Evolutionary conservation across 2,888 invertebrate genomes (phyloP).

Genomic region (Alsophila aescularia): DNA sequence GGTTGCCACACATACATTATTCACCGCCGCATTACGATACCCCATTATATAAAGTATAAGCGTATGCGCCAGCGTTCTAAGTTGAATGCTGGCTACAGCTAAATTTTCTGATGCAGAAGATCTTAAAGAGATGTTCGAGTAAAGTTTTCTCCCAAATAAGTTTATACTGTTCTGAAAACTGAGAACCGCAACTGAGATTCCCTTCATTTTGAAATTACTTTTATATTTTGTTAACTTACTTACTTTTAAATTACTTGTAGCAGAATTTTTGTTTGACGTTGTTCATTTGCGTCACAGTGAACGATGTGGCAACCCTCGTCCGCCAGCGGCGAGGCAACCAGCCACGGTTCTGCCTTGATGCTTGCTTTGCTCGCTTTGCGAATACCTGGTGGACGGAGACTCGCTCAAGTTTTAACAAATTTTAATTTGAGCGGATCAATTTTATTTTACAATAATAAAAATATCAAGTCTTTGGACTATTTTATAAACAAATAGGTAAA

Average conservation of each 20-base stretch:
- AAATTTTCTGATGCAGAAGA: background rate
- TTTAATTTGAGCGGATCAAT: conserved; percentile 28
- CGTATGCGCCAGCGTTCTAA: conserved; percentile 28
- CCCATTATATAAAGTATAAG: conserved; percentile 42
- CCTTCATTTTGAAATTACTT: background rate
- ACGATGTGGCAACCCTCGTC: conserved; percentile 33
- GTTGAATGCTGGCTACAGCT: background rate
- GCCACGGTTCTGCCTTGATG: conserved; percentile 45
- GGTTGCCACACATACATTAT: conserved; percentile 47
- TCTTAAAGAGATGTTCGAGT: background rate
- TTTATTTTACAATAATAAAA: background rate
- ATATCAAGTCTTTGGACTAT: background rate
- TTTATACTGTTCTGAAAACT: background rate
- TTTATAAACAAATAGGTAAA: too few species aligned
- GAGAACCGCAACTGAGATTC: too few species aligned
- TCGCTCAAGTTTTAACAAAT: conserved; percentile 22
- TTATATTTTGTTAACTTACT: too few species aligned
- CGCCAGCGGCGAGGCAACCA: conserved; percentile 19
- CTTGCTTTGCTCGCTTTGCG: conserved; percentile 48
- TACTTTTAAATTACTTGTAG: too few species aligned
- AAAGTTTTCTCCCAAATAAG: background rate
- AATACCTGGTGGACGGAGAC: conserved; percentile 34
- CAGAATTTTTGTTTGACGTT: background rate
- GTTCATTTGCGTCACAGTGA: conserved; percentile 14
- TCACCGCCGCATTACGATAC: conserved; percentile 36